phyloP scores from a whole-genome alignment of 2,888 invertebrate species.

The Alviniconcha strummeri region DNA sequence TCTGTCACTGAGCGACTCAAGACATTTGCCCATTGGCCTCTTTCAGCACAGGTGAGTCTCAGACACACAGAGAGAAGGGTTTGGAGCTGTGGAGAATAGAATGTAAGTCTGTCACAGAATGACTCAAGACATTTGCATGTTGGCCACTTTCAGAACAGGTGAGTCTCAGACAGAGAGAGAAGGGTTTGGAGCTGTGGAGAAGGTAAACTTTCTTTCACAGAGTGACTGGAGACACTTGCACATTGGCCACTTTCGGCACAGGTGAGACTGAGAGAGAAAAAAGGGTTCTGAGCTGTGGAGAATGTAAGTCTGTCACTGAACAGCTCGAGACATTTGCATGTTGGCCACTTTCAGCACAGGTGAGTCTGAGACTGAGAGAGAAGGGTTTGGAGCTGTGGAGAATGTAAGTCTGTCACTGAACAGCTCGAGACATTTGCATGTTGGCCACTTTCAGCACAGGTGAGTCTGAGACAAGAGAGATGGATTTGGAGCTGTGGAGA shows the following conservation, averaged over 20 bases:
- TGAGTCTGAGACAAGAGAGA: not conserved
- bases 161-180: no score
- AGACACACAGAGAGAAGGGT: not conserved
- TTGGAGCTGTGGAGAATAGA: not conserved
- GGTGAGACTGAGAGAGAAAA: not conserved
- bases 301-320: not conserved
- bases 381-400: not conserved
- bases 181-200: not conserved
- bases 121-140: no score
- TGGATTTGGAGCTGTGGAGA: not conserved
- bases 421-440: slow-evolving; percentile 26
- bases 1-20: slow-evolving; percentile 27
- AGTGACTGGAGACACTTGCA: slow-evolving; percentile 28
- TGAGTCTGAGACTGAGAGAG: not conserved
- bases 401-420: slow-evolving; percentile 13
- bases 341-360: slow-evolving; percentile 28
- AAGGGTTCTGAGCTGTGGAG: not conserved
- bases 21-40: slow-evolving; percentile 31
- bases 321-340: slow-evolving; percentile 25
- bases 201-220: slow-evolving; percentile 4
- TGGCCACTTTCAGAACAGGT: no score
- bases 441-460: slow-evolving; percentile 28
- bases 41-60: slow-evolving; percentile 15
- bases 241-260: slow-evolving; percentile 26
- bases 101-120: no score